These are phyloP conservation scores for Lepidochitona cinerea DNA, from an alignment of 2,888 invertebrate genomes.

Conservation along the genomic window DNA sequence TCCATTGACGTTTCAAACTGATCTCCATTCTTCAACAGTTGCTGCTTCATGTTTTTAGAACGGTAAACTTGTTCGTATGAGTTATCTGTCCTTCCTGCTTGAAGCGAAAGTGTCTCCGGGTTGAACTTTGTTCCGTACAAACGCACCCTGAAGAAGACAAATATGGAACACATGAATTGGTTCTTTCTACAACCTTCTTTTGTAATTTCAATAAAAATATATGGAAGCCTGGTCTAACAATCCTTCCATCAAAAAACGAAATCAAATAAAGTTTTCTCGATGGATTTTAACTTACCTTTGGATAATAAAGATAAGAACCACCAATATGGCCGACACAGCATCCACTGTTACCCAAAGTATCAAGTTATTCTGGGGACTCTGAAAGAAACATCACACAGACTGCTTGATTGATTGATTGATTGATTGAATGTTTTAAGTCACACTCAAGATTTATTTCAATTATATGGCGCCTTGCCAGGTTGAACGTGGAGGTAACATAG, in stretches of 20 bases:
- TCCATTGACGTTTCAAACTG: not conserved
- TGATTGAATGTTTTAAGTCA: no score
- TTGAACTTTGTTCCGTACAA: conserved; percentile 1
- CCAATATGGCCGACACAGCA: conserved; percentile 44
- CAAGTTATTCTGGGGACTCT: conserved; percentile 48
- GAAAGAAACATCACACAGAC: no score
- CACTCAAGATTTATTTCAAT: no score
- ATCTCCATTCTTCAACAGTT: not conserved
- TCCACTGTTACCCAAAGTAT: conserved; percentile 58
- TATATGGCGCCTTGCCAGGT: no score
- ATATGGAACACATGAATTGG: not conserved
- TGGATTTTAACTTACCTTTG: conserved; percentile 52
- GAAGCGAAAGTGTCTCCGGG: not conserved
- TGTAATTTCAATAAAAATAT: no score
- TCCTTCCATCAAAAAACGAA: no score
- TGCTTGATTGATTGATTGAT: no score
- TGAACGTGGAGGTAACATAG: no score
- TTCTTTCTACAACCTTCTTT: not conserved
- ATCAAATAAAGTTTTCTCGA: no score
- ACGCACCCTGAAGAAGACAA: not conserved
- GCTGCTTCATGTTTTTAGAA: not conserved
- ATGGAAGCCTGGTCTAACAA: no score
- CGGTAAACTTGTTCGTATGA: not conserved
- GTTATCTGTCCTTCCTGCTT: not conserved
- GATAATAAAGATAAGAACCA: conserved; percentile 49